phyloP scores from a whole-genome alignment of 2,797 vertebrate species.

The Erithacus rubecula region DNA sequence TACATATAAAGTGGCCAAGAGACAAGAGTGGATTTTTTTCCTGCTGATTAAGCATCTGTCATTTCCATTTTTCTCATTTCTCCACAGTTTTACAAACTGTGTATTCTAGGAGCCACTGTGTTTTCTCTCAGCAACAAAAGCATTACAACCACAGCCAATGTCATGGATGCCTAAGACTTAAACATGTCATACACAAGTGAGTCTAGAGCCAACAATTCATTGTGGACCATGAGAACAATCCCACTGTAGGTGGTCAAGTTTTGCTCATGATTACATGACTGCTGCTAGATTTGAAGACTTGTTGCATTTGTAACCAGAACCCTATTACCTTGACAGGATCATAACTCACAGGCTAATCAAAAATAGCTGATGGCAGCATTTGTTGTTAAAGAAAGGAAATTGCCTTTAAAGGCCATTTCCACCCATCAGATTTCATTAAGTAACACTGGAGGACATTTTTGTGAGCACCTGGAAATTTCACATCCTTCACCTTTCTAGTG shows the following conservation, averaged over 20 bases:
- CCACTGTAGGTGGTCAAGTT: neutral
- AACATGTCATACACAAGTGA: neutral
- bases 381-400: slow-evolving; percentile 8
- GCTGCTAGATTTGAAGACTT: neutral
- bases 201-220: neutral
- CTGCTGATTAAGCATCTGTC: neutral
- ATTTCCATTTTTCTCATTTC: neutral
- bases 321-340: neutral
- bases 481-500: neutral
- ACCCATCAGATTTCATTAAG: neutral
- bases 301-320: neutral
- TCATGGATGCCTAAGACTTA: neutral
- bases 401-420: slow-evolving; percentile 1
- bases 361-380: neutral
- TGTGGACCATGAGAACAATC: neutral
- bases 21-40: neutral
- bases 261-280: neutral
- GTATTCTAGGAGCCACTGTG: neutral
- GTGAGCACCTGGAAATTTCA: neutral
- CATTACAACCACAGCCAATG: neutral
- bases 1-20: neutral
- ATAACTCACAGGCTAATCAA: slow-evolving; percentile 11
- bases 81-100: neutral
- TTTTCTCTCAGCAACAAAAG: neutral
- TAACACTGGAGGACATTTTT: neutral